phyloP scores from a whole-genome alignment of 1,140 invertebrate species.

The Solen grandis region DNA sequence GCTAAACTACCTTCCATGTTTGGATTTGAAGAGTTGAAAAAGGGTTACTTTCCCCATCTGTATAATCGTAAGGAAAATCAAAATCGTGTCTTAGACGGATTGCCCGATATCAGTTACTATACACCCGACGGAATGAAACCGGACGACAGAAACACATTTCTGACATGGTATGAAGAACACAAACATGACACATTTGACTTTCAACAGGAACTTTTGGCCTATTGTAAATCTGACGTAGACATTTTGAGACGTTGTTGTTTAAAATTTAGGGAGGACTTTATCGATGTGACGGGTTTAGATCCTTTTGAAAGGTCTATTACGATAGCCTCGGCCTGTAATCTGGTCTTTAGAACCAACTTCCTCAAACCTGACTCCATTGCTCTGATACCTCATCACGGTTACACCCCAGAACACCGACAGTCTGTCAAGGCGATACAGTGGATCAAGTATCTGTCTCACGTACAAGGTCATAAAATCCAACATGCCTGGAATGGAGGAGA shows the following conservation, averaged over 20 bases:
- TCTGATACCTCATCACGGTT: slow-evolving; percentile 14
- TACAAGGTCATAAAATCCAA: neutral
- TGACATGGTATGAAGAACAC: slow-evolving; percentile 36
- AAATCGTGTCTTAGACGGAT: neutral
- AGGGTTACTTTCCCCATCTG: slow-evolving; percentile 63
- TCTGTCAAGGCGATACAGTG: slow-evolving; percentile 3
- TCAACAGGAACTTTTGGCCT: slow-evolving; percentile 8
- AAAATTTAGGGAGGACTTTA: slow-evolving; percentile 12
- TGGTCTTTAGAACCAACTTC: slow-evolving; percentile 26
- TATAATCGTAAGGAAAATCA: slow-evolving; percentile 57
- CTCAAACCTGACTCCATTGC: slow-evolving; percentile 3
- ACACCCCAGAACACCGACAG: slow-evolving; percentile 5
- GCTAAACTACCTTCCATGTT: slow-evolving; percentile 49
- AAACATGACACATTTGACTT: slow-evolving; percentile 34
- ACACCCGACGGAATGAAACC: slow-evolving; percentile 25
- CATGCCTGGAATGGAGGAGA: slow-evolving; percentile 46
- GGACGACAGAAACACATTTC: slow-evolving; percentile 3
- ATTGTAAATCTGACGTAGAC: slow-evolving; percentile 50
- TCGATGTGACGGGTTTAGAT: slow-evolving; percentile 3
- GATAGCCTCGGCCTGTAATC: slow-evolving; percentile 19
- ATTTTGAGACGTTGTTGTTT: slow-evolving; percentile 21
- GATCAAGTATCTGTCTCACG: slow-evolving; percentile 18
- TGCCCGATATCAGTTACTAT: slow-evolving; percentile 20
- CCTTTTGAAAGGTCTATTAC: slow-evolving; percentile 26
- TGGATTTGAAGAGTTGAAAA: slow-evolving; percentile 44